Percentiles rank a stretch among this genome's conserved stretches.
phyloP scores from a whole-genome alignment of 2,888 invertebrate species.

The Drepana falcataria region DNA sequence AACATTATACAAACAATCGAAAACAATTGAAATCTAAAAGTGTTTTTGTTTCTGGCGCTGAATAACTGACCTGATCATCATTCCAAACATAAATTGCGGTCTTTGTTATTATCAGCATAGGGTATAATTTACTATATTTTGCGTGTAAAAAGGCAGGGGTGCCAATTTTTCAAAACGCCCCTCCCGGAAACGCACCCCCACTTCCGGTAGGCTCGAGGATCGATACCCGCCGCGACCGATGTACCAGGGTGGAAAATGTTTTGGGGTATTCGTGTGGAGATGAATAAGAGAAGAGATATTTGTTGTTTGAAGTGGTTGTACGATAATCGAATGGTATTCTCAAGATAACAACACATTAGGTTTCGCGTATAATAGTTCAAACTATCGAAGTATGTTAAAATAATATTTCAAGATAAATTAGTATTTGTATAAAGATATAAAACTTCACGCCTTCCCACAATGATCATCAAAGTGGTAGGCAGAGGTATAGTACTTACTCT shows the following conservation, averaged over 20 bases:
- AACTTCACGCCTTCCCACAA: no score
- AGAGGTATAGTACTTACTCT: no score
- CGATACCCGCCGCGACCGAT: conserved; percentile 40
- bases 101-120: conserved; percentile 26
- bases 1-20: conserved; percentile 28
- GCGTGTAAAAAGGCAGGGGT: conserved; percentile 46
- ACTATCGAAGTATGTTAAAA: no score
- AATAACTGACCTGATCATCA: not conserved
- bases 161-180: conserved; percentile 77
- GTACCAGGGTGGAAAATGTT: conserved; percentile 24
- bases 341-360: conserved; percentile 15
- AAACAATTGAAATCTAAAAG: conserved; percentile 7
- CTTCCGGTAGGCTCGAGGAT: conserved; percentile 70
- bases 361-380: no score
- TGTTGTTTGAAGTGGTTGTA: conserved; percentile 5
- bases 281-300: conserved; percentile 7
- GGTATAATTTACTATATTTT: conserved; percentile 35
- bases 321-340: conserved; percentile 12
- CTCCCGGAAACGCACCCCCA: conserved; percentile 63
- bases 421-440: no score
- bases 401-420: no score
- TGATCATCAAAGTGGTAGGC: no score
- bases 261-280: conserved; percentile 14
- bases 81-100: not conserved
- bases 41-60: no score